A percentile compares a stretch with the other conserved stretches of the same genome.
Evolutionary conservation across 2,797 vertebrate species (phyloP).

Genomic region (Valencia hispanica): DNA sequence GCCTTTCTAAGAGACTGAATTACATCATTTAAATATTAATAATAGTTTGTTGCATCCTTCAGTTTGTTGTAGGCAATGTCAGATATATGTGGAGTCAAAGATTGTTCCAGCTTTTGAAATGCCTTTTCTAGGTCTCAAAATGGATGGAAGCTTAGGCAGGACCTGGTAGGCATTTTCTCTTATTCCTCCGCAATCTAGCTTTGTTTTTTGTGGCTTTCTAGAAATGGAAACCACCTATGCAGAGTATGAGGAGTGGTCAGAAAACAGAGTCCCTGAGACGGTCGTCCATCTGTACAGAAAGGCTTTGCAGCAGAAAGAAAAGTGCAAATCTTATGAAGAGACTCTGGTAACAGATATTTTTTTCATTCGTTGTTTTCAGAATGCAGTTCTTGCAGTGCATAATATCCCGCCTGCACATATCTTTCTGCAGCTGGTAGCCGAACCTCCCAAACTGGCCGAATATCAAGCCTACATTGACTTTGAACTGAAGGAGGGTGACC

Average conservation of each 20-base stretch:
- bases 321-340: slow-evolving; percentile 87
- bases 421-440: slow-evolving; percentile 86
- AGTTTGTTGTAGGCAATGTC: neutral
- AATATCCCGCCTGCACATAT: slow-evolving; percentile 12
- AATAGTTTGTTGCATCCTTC: neutral
- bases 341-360: slow-evolving; percentile 81
- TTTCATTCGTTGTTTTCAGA: neutral
- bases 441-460: slow-evolving; percentile 91
- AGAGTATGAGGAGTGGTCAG: slow-evolving; percentile 95
- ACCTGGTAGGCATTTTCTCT: neutral
- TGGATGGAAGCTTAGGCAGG: neutral
- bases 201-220: slow-evolving; percentile 57
- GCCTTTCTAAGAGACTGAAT: slow-evolving; percentile 11
- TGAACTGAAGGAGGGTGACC: slow-evolving; percentile 92
- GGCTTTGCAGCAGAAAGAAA: slow-evolving; percentile 87
- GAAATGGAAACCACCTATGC: slow-evolving; percentile 93
- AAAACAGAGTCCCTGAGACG: slow-evolving; percentile 83
- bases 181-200: neutral
- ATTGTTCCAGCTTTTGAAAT: neutral
- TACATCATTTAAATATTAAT: slow-evolving; percentile 3
- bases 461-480: slow-evolving; percentile 95
- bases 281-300: slow-evolving; percentile 86
- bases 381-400: neutral
- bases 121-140: neutral
- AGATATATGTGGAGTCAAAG: neutral